Evolutionary conservation across 1,140 invertebrate genomes (phyloP).

Genomic region (Lepidurus couesii): DNA sequence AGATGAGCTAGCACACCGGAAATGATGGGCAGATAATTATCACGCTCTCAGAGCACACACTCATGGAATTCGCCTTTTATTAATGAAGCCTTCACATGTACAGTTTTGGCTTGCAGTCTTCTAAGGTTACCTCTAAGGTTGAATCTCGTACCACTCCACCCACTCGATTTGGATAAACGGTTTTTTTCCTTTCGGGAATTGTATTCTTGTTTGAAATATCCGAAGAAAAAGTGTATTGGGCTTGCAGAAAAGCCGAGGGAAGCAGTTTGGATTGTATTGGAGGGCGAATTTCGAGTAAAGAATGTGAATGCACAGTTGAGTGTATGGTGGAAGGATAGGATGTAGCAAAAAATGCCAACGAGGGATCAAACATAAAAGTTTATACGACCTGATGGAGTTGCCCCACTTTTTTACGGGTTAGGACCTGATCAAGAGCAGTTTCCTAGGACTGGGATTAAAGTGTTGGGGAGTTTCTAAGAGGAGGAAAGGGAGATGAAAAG

Average conservation of each 20-base stretch:
- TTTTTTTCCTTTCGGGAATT: background rate
- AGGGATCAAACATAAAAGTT: background rate
- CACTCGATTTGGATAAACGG: background rate
- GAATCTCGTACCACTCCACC: background rate
- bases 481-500: background rate
- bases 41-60: background rate
- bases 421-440: too few relatives aligned
- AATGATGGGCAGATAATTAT: constrained; percentile 22
- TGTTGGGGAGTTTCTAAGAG: background rate
- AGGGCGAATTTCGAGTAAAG: background rate
- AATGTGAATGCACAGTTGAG: background rate
- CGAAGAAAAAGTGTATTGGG: too few relatives aligned
- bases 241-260: too few relatives aligned
- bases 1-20: constrained; percentile 13
- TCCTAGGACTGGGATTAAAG: too few relatives aligned
- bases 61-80: constrained; percentile 11
- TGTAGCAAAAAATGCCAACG: background rate
- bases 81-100: constrained; percentile 16
- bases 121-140: background rate
- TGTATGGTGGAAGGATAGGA: background rate
- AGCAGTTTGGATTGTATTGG: background rate
- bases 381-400: background rate
- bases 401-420: background rate
- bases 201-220: too few relatives aligned
- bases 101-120: background rate